Evolutionary conservation across 2,113 vertebrate genomes (phyloP).

Genomic region (Blennius ocellaris): DNA sequence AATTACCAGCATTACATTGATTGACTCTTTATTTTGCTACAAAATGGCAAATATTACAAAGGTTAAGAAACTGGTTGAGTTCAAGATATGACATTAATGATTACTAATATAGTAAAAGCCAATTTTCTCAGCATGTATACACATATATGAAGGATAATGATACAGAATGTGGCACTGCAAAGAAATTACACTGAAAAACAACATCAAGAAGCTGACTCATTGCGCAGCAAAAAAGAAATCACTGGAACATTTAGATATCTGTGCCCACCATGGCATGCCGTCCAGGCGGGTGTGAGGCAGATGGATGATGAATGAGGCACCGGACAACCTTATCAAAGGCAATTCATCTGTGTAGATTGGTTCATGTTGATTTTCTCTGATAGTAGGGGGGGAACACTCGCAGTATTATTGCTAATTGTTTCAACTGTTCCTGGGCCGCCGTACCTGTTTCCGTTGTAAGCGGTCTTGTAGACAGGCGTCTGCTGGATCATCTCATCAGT

Average conservation of each 20-base stretch:
- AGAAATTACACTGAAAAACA: conserved; percentile 6
- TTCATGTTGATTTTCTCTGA: neutral
- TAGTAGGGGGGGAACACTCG: neutral
- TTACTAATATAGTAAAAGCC: neutral
- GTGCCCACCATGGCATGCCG: neutral
- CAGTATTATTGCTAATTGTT: too few species aligned
- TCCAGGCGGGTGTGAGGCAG: conserved; percentile 21
- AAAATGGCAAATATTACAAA: conserved; percentile 4
- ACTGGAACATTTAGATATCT: neutral
- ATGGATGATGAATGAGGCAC: conserved; percentile 19
- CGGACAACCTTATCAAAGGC: conserved; percentile 13
- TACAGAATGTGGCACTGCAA: conserved; percentile 1
- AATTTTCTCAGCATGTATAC: conserved; percentile 3
- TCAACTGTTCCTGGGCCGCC: neutral
- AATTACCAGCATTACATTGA: conserved; percentile 7
- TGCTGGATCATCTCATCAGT: conserved; percentile 93
- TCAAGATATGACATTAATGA: neutral
- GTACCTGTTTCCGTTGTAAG: conserved; percentile 98
- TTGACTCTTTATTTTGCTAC: neutral
- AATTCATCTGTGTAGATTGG: conserved; percentile 19
- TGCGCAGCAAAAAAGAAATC: conserved; percentile 13
- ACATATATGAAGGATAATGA: neutral
- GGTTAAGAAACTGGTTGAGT: conserved; percentile 2
- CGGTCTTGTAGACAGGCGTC: conserved; percentile 90
- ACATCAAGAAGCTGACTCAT: conserved; percentile 34